Evolutionary conservation across 2,797 vertebrate species (phyloP).

Genomic region (Gallinago stenura): DNA sequence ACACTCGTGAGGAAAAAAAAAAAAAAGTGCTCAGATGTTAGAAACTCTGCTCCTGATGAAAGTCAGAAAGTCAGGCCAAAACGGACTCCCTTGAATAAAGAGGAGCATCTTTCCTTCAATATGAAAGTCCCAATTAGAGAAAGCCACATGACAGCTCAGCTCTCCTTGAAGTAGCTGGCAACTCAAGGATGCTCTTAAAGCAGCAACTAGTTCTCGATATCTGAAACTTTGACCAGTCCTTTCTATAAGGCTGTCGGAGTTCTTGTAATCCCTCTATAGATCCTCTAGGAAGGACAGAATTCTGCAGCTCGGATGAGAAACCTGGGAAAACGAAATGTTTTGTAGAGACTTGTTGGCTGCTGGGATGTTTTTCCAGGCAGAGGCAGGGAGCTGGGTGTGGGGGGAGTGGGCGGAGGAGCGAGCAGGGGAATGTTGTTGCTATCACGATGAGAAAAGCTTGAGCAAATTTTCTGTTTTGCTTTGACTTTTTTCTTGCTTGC

Average conservation of each 20-base stretch:
- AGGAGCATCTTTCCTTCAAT: not conserved
- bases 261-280: not conserved
- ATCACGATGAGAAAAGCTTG: not conserved
- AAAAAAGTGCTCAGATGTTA: not conserved
- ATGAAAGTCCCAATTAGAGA: not conserved
- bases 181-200: not conserved
- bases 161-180: not conserved
- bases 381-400: not conserved
- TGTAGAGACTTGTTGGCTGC: not conserved
- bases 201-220: not conserved
- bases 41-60: not conserved
- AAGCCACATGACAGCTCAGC: not conserved
- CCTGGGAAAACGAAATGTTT: not conserved
- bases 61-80: not conserved
- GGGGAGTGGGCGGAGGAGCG: not conserved
- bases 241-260: not conserved
- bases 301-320: not conserved
- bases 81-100: not conserved
- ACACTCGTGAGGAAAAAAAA: fast-evolving
- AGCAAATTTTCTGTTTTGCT: constrained; percentile 53
- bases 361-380: not conserved
- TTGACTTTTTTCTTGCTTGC: constrained; percentile 73
- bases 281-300: not conserved
- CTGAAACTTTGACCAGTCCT: not conserved
- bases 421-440: not conserved